Conservation (phyloP, 2,113 vertebrate genomes). For the Vanacampus margaritifer region DNA sequence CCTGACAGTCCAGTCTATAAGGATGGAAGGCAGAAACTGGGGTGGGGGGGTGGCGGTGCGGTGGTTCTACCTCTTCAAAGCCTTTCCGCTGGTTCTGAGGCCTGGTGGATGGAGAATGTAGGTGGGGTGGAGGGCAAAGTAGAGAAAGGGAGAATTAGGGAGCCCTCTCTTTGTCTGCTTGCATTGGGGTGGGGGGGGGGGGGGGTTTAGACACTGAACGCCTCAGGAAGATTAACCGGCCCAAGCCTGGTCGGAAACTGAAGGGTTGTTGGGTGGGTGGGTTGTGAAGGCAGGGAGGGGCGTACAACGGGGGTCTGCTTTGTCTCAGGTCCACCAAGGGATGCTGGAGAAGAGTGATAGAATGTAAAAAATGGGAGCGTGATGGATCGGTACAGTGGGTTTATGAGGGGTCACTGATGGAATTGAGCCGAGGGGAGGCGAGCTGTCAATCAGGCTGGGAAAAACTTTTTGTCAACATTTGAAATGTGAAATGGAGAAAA, state of each 20-base stretch:
- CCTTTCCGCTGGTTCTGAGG: conserved; percentile 67
- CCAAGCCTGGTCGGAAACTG: conserved; percentile 65
- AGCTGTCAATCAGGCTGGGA: conserved; percentile 30
- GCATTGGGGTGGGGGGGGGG: conserved; percentile 58
- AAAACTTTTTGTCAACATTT: conserved; percentile 24
- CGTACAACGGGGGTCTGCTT: conserved; percentile 51
- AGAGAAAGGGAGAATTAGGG: conserved; percentile 71
- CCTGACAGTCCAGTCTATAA: conserved; percentile 61
- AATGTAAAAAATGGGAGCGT: conserved; percentile 62
- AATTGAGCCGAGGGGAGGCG: not conserved
- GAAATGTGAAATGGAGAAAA: conserved; percentile 51
- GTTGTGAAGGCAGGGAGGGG: conserved; percentile 1
- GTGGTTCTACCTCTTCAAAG: conserved; percentile 62
- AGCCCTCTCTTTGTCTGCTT: conserved; percentile 66
- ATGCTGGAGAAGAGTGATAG: conserved; percentile 62
- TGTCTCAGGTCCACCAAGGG: conserved; percentile 60
- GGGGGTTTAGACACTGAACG: conserved; percentile 63
- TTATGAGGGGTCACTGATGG: conserved; percentile 22
- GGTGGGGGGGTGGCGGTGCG: conserved; percentile 11
- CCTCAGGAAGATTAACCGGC: conserved; percentile 69
- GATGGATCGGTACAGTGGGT: conserved; percentile 68
- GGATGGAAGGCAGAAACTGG: conserved; percentile 56
- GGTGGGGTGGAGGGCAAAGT: conserved; percentile 51
- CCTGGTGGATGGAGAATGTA: conserved; percentile 63
- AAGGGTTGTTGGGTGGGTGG: conserved; percentile 50